These are phyloP conservation scores for Harpagus bidentatus DNA, from an alignment of 2,113 vertebrate species.

Conservation along the genomic window DNA sequence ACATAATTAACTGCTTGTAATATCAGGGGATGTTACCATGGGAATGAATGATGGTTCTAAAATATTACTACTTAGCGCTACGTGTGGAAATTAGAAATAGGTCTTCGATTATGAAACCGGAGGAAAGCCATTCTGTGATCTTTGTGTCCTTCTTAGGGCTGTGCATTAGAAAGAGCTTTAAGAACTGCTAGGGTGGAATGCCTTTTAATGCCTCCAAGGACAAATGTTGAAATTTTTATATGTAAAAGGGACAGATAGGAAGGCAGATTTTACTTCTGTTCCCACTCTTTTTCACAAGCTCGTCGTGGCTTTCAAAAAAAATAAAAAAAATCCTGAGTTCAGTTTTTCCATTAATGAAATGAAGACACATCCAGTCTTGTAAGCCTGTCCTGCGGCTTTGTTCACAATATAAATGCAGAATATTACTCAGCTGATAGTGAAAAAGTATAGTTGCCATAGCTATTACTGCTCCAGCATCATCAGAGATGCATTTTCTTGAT, in stretches of 20 bases:
- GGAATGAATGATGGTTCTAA: slow-evolving; percentile 36
- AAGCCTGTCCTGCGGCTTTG: background rate
- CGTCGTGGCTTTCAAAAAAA: background rate
- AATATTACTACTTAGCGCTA: background rate
- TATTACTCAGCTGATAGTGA: background rate
- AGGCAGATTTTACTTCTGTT: background rate
- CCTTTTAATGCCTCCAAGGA: background rate
- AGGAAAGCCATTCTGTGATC: background rate
- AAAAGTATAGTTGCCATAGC: background rate
- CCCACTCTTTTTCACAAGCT: background rate
- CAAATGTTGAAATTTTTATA: background rate
- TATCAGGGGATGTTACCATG: slow-evolving; percentile 43
- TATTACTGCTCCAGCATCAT: background rate
- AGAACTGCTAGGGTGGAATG: background rate
- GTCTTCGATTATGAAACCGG: background rate
- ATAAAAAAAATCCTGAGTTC: background rate
- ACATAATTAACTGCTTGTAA: slow-evolving; percentile 52
- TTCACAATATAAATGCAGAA: background rate
- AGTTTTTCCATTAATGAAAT: background rate
- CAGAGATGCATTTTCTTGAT: background rate
- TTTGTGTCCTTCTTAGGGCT: background rate
- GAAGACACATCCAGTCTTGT: background rate
- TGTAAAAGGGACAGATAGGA: background rate
- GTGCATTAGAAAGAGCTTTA: background rate
- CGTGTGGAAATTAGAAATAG: background rate